Base-by-base conservation (phyloP, 2,888 invertebrate genomes). In the Blomia tropicalis region DNA sequence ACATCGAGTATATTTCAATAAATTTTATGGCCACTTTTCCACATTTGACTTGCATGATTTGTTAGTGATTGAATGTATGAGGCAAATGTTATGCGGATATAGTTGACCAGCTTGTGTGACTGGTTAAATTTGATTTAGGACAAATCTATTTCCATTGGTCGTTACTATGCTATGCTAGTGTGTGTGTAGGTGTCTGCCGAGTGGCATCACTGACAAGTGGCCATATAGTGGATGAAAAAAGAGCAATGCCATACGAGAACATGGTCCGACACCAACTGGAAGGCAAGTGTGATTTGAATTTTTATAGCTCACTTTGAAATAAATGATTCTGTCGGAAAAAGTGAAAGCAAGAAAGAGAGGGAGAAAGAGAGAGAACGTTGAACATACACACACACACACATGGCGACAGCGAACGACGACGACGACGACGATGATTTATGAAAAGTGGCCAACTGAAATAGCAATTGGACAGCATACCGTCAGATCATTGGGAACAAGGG, bases 301-400 rank as follows among this genome's bases (percentile, higher is more conserved):
- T 47, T 47, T 47, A 47, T 47, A 47, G 51, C 51, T 7, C 51
- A 47, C 51, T 47, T 47, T 14, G 51, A 47, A n/a, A 47, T 47
- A 47, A 47, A 47, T 47, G 51, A 47, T 47, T n/a, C 22, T 47
- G 51, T 27, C 7, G 7, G 22, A 17, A 17, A n/a, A 14, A 41
- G 41, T 14, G 41, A 41, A n/a, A 41, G n/a, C 41, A 41, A 17
- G n/a, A 41, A n/a, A 7, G 36, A 36, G 36, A 36, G 36, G 36
- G 7, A 36, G 7, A 36, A 36, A 36, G 36, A n/a, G n/a, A n/a
- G n/a, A n/a, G n/a, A n/a, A n/a, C n/a, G n/a, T 14, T 41, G 41
- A 14, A 41, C 41, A 41, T n/a, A n/a, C 41, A 41, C 14, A 41
- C 14, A n/a, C 41, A n/a, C 41, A 41, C 41, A 41, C 41, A 41